Evolutionary conservation across 2,113 vertebrate genomes (phyloP).

Genomic region (Equus quagga): DNA sequence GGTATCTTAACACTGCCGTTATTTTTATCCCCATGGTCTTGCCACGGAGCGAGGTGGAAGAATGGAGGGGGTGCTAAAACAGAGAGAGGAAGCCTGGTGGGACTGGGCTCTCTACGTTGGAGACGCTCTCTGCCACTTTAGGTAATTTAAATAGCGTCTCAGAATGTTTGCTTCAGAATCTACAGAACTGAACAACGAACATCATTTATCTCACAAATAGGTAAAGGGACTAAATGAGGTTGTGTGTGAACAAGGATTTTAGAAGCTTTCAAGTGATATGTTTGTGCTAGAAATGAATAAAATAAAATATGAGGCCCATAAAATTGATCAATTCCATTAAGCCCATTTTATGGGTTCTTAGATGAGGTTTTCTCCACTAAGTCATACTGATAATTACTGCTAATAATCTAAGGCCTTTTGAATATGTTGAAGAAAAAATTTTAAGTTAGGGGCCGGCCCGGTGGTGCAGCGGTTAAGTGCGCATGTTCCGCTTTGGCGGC

Average conservation of each 20-base stretch:
- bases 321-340: background rate
- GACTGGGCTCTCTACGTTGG: background rate
- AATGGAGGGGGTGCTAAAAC: too few relatives aligned
- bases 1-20: fast-evolving
- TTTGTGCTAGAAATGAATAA: background rate
- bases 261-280: background rate
- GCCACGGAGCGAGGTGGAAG: too few relatives aligned
- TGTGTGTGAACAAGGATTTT: background rate
- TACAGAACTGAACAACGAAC: background rate
- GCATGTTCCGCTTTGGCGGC: too few relatives aligned
- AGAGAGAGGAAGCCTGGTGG: background rate
- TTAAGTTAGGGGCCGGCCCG: background rate
- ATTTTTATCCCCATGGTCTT: background rate
- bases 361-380: background rate
- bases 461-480: too few relatives aligned
- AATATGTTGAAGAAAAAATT: background rate
- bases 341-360: background rate
- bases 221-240: background rate
- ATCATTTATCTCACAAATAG: background rate
- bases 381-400: background rate
- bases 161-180: background rate
- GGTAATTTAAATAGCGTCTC: background rate
- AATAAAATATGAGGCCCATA: background rate
- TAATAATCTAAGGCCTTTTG: background rate
- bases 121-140: background rate